Percentiles rank a stretch among this genome's conserved stretches.
Conservation (phyloP, 1,140 invertebrate genomes). For the Aleiodes sp. region DNA sequence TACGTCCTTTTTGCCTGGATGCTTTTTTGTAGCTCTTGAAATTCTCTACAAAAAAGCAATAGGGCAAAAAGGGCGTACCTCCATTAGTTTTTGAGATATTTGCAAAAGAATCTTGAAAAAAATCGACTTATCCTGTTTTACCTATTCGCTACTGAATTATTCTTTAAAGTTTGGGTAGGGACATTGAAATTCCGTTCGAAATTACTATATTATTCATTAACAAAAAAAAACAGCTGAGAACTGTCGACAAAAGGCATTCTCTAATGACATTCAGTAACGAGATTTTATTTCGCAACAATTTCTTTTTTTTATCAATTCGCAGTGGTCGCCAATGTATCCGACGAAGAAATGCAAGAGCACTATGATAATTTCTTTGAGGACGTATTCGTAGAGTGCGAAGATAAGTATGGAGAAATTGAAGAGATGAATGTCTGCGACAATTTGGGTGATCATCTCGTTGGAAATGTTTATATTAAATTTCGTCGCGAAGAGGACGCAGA, state of each 20-base stretch:
- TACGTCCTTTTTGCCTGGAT: too few species aligned
- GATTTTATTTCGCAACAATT: not conserved
- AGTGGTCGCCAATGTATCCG: constrained; percentile 90
- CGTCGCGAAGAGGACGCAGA: constrained; percentile 98
- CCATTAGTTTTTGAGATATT: too few species aligned
- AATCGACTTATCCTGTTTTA: too few species aligned
- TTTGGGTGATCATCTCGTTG: constrained; percentile 96
- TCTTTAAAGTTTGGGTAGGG: too few species aligned
- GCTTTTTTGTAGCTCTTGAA: too few species aligned
- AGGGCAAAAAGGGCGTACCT: too few species aligned
- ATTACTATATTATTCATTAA: too few species aligned
- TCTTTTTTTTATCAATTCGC: constrained; percentile 47
- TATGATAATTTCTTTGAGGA: constrained; percentile 99
- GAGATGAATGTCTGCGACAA: constrained; percentile 99
- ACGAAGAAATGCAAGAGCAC: constrained; percentile 98
- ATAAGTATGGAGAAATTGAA: constrained; percentile 99
- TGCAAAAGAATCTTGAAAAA: too few species aligned
- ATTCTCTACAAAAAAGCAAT: too few species aligned
- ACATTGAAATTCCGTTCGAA: too few species aligned
- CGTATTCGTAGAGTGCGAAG: constrained; percentile 97
- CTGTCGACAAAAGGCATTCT: not conserved
- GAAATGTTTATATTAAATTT: constrained; percentile 99
- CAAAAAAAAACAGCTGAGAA: not conserved
- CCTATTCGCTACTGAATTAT: too few species aligned
- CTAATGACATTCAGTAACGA: not conserved